Base-by-base conservation (phyloP, 2,888 invertebrate species). In the Oligia latruncula region DNA sequence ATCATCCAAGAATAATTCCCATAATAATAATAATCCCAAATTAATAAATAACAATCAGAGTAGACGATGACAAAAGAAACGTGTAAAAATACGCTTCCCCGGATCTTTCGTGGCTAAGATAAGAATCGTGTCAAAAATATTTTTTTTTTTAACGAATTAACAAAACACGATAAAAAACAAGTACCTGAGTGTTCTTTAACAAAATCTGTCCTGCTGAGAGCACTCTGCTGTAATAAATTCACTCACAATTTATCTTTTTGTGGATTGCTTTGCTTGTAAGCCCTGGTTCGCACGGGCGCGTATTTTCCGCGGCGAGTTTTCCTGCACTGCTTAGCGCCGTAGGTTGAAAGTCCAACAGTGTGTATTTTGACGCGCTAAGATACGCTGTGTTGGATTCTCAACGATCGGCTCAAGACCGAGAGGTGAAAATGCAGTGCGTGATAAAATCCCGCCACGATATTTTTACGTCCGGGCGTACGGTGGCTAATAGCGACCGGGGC, bases 221-320 rank as follows among this genome's bases (percentile, higher is more conserved):
- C 95, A 94, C 95, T 95, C 92, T 92, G 92, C 90, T 93, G 93
- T 93, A 93, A 93, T 95, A 95, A 94, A 95, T 95, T 95, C 90
- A 93, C 93, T 95, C 94, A 92, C 93, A 94, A 95, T 95, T 95
- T 95, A 94, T 95, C 94, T 95, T 94, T 95, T 94, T 94, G 95
- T 91, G 94, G 94, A 94, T 94, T 95, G 95, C 94, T 95, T 93
- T 94, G 93, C 92, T 92, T 91, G 92, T 92, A 88, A 60, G n/a
- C 58, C n/a, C 11, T 13, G n/a, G n/a, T n/a, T 4, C 58, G n/a
- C 58, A 60, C 58, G 58, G 11, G n/a, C 58, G 58, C 11, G 58
- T 60, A 60, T 60, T 58, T 60, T 4, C 4, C 58, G 58, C 58
- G n/a, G n/a, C 4, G n/a, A 60, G n/a, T 9, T 4, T 60, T n/a